These are phyloP conservation scores for Mesitornis unicolor DNA, from an alignment of 2,113 vertebrate species.

Conservation along the genomic window DNA sequence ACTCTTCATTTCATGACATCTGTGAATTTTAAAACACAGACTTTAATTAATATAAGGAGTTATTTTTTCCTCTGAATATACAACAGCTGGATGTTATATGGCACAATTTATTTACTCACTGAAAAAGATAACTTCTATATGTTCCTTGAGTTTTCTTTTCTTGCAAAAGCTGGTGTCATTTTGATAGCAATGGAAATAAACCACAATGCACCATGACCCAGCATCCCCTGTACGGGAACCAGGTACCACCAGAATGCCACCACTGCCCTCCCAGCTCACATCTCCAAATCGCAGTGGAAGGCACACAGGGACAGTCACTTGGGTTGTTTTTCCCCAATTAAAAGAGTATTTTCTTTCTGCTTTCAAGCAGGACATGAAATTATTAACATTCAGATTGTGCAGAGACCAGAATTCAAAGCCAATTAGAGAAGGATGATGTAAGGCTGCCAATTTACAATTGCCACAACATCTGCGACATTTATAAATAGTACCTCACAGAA, in stretches of 20 bases:
- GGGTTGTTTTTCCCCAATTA: neutral
- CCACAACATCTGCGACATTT: slow-evolving; percentile 39
- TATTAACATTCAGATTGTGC: slow-evolving; percentile 12
- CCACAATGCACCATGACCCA: neutral
- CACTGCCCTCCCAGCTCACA: neutral
- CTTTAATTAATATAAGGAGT: neutral
- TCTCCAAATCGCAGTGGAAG: neutral
- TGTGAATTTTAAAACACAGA: neutral
- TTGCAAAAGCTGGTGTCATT: neutral
- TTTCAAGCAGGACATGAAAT: slow-evolving; percentile 18
- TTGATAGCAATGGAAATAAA: neutral
- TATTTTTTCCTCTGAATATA: neutral
- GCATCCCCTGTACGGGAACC: fast-evolving
- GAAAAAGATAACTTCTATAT: neutral
- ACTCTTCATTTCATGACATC: neutral
- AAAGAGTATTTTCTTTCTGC: neutral
- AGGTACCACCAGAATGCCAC: neutral
- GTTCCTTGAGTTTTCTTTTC: neutral
- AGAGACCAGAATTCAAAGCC: slow-evolving; percentile 26
- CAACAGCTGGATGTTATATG: neutral
- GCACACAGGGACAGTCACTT: neutral
- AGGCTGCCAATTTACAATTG: slow-evolving; percentile 42
- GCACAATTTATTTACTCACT: neutral
- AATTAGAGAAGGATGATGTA: slow-evolving; percentile 33
- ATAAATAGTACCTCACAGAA: slow-evolving; percentile 67